Conservation (phyloP, 1,140 invertebrate genomes). For the Laupala kohalensis region DNA sequence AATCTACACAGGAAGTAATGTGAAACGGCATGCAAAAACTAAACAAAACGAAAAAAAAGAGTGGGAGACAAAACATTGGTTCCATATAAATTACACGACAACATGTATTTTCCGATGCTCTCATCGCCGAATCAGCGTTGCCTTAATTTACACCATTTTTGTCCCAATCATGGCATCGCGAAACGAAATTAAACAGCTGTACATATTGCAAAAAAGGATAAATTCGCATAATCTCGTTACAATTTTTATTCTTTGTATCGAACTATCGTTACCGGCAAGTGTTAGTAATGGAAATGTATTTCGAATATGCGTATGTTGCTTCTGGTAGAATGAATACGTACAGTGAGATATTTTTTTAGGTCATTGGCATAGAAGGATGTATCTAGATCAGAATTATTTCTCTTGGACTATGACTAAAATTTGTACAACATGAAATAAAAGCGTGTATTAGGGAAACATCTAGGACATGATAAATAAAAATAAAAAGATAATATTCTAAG, state of each 20-base stretch:
- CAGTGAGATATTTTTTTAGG: too few relatives aligned
- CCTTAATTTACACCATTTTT: neutral
- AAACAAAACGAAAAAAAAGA: too few relatives aligned
- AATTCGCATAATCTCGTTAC: neutral
- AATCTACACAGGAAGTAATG: neutral
- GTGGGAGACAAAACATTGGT: neutral
- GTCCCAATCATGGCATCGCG: neutral
- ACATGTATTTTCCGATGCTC: neutral
- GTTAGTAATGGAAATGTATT: neutral
- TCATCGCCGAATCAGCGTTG: neutral
- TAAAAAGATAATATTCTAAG: too few relatives aligned
- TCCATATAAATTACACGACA: neutral
- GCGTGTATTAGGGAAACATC: too few relatives aligned
- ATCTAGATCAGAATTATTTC: too few relatives aligned
- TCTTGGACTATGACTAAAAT: too few relatives aligned
- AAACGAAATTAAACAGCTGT: neutral
- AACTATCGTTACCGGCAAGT: neutral
- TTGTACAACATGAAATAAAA: too few relatives aligned
- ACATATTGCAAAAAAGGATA: neutral
- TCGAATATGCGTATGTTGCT: too few relatives aligned
- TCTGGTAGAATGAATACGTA: too few relatives aligned
- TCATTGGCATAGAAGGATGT: too few relatives aligned
- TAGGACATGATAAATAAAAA: too few relatives aligned
- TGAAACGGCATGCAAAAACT: neutral
- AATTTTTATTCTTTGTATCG: neutral